Evolutionary conservation across 1,140 invertebrate species (phyloP).

Genomic region (Drosophila lini): DNA sequence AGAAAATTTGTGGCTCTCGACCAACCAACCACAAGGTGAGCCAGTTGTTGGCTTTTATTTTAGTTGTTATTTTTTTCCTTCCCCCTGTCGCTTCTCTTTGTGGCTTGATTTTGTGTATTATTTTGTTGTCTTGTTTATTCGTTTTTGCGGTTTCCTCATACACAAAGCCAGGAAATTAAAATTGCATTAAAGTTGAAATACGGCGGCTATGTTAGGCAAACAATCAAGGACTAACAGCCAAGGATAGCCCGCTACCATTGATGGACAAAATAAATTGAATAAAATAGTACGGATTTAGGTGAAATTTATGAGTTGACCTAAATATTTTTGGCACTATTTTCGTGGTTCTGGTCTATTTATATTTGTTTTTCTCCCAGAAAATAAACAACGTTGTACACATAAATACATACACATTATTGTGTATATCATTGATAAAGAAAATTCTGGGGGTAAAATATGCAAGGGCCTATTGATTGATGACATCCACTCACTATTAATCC

Average conservation of each 20-base stretch:
- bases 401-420: conserved; percentile 9
- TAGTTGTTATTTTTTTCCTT: conserved; percentile 6
- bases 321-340: conserved; percentile 24
- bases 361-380: conserved; percentile 17
- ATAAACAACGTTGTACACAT: conserved; percentile 17
- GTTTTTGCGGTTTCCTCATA: conserved; percentile 44
- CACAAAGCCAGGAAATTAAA: conserved; percentile 49
- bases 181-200: conserved; percentile 33
- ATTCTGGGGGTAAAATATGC: conserved; percentile 27
- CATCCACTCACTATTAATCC: conserved; percentile 19
- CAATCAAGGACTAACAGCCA: conserved; percentile 19
- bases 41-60: conserved; percentile 42
- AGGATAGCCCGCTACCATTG: conserved; percentile 6
- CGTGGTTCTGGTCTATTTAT: conserved; percentile 24
- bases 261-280: background rate
- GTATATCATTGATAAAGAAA: conserved; percentile 35
- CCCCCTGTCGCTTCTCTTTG: conserved; percentile 7
- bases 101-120: conserved; percentile 31
- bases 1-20: conserved; percentile 41
- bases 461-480: conserved; percentile 28
- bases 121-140: conserved; percentile 40
- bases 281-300: background rate
- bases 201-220: background rate
- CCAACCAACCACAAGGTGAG: conserved; percentile 45
- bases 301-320: conserved; percentile 37